These are phyloP conservation scores for Axea sp. DNA, from an alignment of 2,888 invertebrate species.

Conservation along the genomic window DNA sequence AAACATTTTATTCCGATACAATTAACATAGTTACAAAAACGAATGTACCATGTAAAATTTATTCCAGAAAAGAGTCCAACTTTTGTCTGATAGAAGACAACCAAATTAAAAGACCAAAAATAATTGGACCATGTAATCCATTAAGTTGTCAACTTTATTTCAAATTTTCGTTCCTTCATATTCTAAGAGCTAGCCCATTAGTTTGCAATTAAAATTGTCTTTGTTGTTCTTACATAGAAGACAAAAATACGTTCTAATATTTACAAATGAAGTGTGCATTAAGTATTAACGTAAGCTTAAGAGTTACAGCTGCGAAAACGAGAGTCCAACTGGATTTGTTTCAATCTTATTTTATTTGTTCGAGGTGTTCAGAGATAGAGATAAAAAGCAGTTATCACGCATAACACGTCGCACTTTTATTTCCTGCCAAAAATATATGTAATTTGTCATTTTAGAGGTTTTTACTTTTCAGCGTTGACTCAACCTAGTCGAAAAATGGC, in stretches of 20 bases:
- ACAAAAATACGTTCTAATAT: constrained; percentile 79
- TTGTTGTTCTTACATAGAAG: constrained; percentile 77
- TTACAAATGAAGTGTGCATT: constrained; percentile 77
- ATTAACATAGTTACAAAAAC: too few relatives aligned
- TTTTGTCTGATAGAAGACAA: too few relatives aligned
- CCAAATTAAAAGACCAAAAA: constrained; percentile 12
- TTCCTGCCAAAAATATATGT: constrained; percentile 38
- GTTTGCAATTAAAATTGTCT: constrained; percentile 75
- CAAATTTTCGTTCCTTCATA: constrained; percentile 70
- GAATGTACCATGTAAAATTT: too few relatives aligned
- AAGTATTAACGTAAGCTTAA: constrained; percentile 74
- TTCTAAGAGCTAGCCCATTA: constrained; percentile 77
- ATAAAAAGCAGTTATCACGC: constrained; percentile 20
- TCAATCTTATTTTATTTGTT: background rate
- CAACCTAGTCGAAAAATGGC: background rate
- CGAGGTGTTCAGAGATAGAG: background rate
- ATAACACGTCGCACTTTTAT: constrained; percentile 8
- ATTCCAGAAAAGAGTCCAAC: too few relatives aligned
- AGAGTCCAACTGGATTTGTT: background rate
- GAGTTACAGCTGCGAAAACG: constrained; percentile 57
- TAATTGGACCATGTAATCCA: constrained; percentile 28
- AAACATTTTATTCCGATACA: too few relatives aligned
- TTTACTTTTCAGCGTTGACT: background rate
- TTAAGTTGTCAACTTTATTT: constrained; percentile 65
- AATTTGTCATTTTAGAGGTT: constrained; percentile 56